These are phyloP conservation scores for Dipodomys stephensi DNA, from an alignment of 2,113 vertebrate species.

Conservation along the genomic window DNA sequence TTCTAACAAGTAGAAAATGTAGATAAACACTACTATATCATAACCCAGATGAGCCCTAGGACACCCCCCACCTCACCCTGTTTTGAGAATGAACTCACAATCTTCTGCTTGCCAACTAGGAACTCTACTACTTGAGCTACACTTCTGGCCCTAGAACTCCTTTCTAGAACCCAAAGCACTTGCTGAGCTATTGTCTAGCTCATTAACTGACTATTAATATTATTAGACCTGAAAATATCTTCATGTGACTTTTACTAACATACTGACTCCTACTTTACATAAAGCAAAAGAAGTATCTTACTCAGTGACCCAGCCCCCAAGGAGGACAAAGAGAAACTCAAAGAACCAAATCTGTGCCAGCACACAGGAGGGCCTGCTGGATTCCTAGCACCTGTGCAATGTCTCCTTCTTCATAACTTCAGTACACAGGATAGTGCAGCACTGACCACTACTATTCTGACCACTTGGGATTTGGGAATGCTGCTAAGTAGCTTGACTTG, in stretches of 20 bases:
- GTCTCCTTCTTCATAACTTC: too few relatives aligned
- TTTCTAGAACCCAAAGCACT: background rate
- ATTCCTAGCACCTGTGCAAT: background rate
- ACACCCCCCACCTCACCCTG: background rate
- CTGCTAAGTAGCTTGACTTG: background rate
- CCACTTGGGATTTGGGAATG: background rate
- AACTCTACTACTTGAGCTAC: too few relatives aligned
- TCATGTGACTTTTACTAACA: background rate
- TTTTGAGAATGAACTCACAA: too few relatives aligned
- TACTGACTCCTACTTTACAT: constrained; percentile 20
- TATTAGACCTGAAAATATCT: constrained; percentile 21
- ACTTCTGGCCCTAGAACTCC: background rate
- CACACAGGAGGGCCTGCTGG: background rate
- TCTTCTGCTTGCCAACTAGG: too few relatives aligned
- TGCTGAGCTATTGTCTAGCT: background rate
- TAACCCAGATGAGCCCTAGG: background rate
- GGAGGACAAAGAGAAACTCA: background rate
- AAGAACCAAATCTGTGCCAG: background rate
- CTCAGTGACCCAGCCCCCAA: background rate
- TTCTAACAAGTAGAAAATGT: background rate
- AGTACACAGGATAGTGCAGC: background rate
- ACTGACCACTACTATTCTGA: background rate
- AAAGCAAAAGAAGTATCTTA: background rate
- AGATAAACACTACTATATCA: background rate
- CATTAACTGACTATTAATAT: constrained; percentile 11